These are phyloP conservation scores for Callosobruchus maculatus DNA, from an alignment of 2,888 invertebrate species.

Conservation along the genomic window DNA sequence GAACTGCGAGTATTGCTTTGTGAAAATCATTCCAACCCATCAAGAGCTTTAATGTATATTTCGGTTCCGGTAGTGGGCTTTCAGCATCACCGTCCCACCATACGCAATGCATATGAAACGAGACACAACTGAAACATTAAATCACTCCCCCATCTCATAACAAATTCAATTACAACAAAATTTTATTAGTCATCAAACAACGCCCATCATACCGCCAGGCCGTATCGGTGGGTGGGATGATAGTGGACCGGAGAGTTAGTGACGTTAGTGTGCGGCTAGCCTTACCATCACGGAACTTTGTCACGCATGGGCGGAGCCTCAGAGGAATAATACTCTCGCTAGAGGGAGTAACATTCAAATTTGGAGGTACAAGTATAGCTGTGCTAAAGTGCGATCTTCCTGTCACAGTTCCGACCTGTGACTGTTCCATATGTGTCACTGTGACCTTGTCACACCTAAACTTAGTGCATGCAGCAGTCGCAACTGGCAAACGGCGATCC, in stretches of 20 bases:
- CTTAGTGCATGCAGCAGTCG: too few relatives aligned
- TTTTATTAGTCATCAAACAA: neutral
- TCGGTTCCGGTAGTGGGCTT: neutral
- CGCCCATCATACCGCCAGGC: neutral
- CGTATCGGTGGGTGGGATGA: neutral
- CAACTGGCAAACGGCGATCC: too few relatives aligned
- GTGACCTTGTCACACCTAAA: too few relatives aligned
- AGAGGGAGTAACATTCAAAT: too few relatives aligned
- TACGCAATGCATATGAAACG: neutral
- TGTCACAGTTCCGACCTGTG: too few relatives aligned
- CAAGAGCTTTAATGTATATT: neutral
- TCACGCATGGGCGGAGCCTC: neutral
- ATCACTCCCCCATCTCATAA: neutral
- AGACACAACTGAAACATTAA: neutral
- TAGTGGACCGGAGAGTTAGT: neutral
- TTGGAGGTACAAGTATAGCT: too few relatives aligned
- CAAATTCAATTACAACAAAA: neutral
- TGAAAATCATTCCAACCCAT: too few relatives aligned
- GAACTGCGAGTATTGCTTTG: too few relatives aligned
- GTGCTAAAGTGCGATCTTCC: too few relatives aligned
- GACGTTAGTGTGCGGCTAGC: neutral
- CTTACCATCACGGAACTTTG: neutral
- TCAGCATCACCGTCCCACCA: neutral
- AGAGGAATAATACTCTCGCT: neutral
- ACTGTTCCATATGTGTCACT: too few relatives aligned